These are phyloP conservation scores for Steinernema khuongi DNA, from an alignment of 1,140 invertebrate genomes.

Conservation along the genomic window DNA sequence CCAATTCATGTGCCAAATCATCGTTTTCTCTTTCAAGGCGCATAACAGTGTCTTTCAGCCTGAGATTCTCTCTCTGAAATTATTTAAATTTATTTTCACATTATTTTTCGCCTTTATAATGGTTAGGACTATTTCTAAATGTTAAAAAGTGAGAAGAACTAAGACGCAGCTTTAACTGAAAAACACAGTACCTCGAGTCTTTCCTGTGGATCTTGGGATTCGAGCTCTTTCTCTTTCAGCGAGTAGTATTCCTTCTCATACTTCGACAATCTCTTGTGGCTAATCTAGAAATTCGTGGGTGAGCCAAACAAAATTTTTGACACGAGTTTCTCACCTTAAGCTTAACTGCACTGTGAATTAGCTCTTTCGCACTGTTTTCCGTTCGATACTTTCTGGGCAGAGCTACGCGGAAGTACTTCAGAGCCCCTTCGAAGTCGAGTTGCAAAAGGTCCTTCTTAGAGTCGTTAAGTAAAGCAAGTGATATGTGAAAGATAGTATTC, in stretches of 20 bases:
- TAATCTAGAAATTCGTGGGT: constrained; percentile 57
- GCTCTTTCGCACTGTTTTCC: constrained; percentile 77
- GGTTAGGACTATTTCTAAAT: too few relatives aligned
- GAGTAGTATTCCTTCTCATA: constrained; percentile 86
- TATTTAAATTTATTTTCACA: constrained; percentile 17
- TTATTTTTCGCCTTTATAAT: constrained; percentile 3
- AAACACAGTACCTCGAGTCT: constrained; percentile 63
- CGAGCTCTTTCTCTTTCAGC: constrained; percentile 68
- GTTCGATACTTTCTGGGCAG: constrained; percentile 90
- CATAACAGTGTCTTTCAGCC: constrained; percentile 61
- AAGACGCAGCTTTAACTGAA: too few relatives aligned
- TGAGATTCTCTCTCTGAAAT: constrained; percentile 64
- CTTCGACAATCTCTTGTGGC: constrained; percentile 78
- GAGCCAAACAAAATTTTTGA: constrained; percentile 21
- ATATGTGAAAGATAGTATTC: constrained; percentile 90
- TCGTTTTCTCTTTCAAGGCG: constrained; percentile 69
- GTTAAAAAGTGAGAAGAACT: too few relatives aligned
- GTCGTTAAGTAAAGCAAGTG: constrained; percentile 77
- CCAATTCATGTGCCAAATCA: constrained; percentile 66
- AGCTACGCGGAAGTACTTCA: constrained; percentile 86
- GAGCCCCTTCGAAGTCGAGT: constrained; percentile 87
- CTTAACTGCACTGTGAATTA: constrained; percentile 81
- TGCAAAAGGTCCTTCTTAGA: constrained; percentile 75
- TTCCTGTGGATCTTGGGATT: constrained; percentile 65
- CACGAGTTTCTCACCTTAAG: constrained; percentile 69